Conservation (phyloP, 2,888 invertebrate genomes). For the Drosophila suboccidentalis region DNA sequence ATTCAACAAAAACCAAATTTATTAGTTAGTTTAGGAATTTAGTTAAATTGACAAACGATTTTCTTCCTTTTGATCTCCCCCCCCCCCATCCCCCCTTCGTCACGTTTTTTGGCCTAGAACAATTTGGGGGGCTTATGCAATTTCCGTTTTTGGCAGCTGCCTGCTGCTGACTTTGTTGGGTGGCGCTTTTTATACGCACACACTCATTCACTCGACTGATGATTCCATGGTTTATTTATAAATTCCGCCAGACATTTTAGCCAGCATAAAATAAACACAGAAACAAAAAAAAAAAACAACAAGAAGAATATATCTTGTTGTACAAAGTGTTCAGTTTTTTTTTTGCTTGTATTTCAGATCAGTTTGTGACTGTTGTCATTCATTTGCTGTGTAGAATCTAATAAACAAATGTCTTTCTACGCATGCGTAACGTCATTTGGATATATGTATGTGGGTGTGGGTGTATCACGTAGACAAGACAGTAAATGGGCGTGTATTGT, state of each 20-base stretch:
- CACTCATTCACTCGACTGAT: constrained; percentile 52
- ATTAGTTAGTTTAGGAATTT: not conserved
- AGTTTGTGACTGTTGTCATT: constrained; percentile 29
- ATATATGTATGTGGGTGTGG: constrained; percentile 1
- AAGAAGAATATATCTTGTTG: constrained; percentile 22
- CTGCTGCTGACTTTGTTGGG: constrained; percentile 10
- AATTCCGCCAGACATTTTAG: constrained; percentile 56
- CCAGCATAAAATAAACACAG: constrained; percentile 28
- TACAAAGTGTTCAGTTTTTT: constrained; percentile 32
- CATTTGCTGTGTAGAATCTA: constrained; percentile 35
- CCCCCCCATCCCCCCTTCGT: no score
- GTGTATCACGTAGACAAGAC: not conserved
- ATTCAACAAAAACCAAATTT: not conserved
- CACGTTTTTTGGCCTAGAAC: not conserved
- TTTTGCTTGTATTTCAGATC: constrained; percentile 15
- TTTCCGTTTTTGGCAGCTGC: constrained; percentile 37
- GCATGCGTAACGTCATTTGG: constrained; percentile 57
- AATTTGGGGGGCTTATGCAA: constrained; percentile 47
- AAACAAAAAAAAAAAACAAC: constrained; percentile 12
- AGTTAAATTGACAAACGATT: not conserved
- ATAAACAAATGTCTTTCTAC: constrained; percentile 40
- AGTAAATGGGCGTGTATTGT: constrained; percentile 40
- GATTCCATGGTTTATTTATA: constrained; percentile 83
- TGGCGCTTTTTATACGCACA: constrained; percentile 25
- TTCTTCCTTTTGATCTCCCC: not conserved